Base-by-base conservation (phyloP, 2,888 invertebrate species). In the Nyleta sp. region DNA sequence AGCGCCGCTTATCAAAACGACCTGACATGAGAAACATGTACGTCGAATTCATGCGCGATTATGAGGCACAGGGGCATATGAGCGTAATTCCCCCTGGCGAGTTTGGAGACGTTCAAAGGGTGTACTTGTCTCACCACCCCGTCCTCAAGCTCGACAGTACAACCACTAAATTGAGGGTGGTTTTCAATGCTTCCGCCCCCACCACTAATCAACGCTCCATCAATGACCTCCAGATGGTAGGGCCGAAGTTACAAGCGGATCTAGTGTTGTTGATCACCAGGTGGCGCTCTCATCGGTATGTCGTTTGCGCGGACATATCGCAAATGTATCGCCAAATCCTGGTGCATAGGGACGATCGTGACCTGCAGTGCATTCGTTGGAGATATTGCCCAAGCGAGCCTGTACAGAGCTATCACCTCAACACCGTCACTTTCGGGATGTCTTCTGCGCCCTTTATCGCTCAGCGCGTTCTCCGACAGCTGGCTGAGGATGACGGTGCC, bases 381-480 rank as follows among this genome's bases (percentile, higher is more conserved):
- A 18, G 57, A 2, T 40, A 11, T 18, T 1, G 5, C 28, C 11
- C 15, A 2, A 24, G 11, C 2, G 20, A 10, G 3, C 40, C 24
- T 1, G 11, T 57, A 8, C 10, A 5, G 2, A 20, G 10, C 0
- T 68, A 35, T 28, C 44, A 20, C 1, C 18, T 74, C 4, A 31
- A 13, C 10, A 74, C 67, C 0, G 67, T 67, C 0, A 74, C 74
- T 0, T 74, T 82, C 48, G 84, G 84, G 1, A 81, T 67, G 6
- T 77, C 80, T 0, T 75, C 81, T 15, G 83, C 82, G 6, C 80
- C 81, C 13, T 83, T 59, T 68, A 40, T 84, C 7, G 82, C 82
- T 1, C 78, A 75, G 10, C 68, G 80, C 7, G 71, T 74, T 2
- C 20, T 84, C 6, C 65, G 78, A 2, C 77, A 83, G 50, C 52